Conservation (phyloP, 2,888 invertebrate species). For the Amiota communis region DNA sequence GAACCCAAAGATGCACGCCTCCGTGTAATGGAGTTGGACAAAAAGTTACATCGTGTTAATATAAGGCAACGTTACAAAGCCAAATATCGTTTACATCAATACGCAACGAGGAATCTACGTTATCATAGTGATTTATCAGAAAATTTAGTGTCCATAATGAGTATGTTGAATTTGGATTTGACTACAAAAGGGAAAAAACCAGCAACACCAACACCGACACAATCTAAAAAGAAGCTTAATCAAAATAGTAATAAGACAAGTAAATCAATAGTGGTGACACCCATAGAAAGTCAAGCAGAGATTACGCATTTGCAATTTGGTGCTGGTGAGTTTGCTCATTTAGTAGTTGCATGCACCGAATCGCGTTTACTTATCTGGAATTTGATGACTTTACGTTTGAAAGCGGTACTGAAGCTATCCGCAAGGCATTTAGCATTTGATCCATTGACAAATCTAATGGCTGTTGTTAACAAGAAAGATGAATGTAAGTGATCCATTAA, state of each 20-base stretch:
- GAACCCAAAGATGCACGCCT: background rate
- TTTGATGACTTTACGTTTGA: conserved; percentile 77
- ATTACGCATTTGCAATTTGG: conserved; percentile 70
- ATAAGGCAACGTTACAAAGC: conserved; percentile 67
- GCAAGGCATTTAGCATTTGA: conserved; percentile 75
- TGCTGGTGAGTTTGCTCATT: conserved; percentile 65
- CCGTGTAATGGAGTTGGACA: conserved; percentile 44
- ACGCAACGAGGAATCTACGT: conserved; percentile 45
- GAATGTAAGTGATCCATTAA: conserved; percentile 75
- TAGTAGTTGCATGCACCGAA: conserved; percentile 72
- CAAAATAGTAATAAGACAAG: background rate
- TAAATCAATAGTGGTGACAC: conserved; percentile 27
- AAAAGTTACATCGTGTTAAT: conserved; percentile 55
- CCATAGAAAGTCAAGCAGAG: conserved; percentile 54
- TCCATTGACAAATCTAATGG: conserved; percentile 78
- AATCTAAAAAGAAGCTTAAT: background rate
- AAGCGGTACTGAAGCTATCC: conserved; percentile 75
- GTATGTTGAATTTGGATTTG: conserved; percentile 56
- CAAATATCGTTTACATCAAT: conserved; percentile 60
- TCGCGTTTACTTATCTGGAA: conserved; percentile 80
- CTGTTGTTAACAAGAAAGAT: conserved; percentile 77
- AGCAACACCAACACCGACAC: background rate
- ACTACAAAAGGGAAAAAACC: conserved; percentile 14
- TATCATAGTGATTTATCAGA: conserved; percentile 50
- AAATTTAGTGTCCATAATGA: conserved; percentile 62